Conservation (phyloP, 2,888 invertebrate genomes). For the Diachrysia chrysitis region DNA sequence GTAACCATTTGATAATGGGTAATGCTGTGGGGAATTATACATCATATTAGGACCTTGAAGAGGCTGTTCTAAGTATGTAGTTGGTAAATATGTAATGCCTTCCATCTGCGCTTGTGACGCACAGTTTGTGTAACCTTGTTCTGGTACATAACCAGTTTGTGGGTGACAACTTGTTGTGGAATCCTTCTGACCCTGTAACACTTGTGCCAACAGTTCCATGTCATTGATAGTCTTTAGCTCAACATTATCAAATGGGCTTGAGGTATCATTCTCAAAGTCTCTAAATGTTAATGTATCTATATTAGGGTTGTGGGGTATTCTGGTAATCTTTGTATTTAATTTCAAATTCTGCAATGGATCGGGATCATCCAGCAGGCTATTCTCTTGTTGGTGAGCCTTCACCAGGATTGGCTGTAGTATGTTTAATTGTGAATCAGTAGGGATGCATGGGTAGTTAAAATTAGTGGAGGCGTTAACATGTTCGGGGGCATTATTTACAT, state of each 20-base stretch:
- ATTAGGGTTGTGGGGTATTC: slow-evolving; percentile 76
- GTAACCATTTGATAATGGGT: slow-evolving; percentile 77
- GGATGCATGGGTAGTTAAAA: slow-evolving; percentile 62
- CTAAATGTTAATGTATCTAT: slow-evolving; percentile 88
- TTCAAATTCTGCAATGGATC: slow-evolving; percentile 82
- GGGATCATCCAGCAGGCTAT: slow-evolving; percentile 83
- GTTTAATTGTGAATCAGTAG: slow-evolving; percentile 73
- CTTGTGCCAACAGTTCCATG: slow-evolving; percentile 96
- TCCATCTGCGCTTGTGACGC: slow-evolving; percentile 79
- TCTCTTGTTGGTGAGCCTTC: slow-evolving; percentile 74
- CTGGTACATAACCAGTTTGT: slow-evolving; percentile 64
- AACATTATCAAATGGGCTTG: slow-evolving; percentile 97
- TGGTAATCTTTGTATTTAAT: slow-evolving; percentile 74
- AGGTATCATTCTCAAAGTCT: slow-evolving; percentile 97
- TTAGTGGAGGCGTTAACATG: slow-evolving; percentile 62
- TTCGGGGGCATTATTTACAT: slow-evolving; percentile 67
- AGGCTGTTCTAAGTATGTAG: slow-evolving; percentile 79
- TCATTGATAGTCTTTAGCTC: slow-evolving; percentile 97
- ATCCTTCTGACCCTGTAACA: slow-evolving; percentile 87
- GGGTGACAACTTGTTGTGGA: slow-evolving; percentile 72
- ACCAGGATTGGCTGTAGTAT: slow-evolving; percentile 85
- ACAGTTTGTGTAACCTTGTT: slow-evolving; percentile 75
- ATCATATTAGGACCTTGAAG: slow-evolving; percentile 75
- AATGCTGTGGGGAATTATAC: slow-evolving; percentile 79
- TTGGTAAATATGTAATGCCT: slow-evolving; percentile 77